Evolutionary conservation across 2,113 vertebrate species (phyloP), one percentile per base, ranked within the genome.

Genomic region (Nipponia nippon): DNA sequence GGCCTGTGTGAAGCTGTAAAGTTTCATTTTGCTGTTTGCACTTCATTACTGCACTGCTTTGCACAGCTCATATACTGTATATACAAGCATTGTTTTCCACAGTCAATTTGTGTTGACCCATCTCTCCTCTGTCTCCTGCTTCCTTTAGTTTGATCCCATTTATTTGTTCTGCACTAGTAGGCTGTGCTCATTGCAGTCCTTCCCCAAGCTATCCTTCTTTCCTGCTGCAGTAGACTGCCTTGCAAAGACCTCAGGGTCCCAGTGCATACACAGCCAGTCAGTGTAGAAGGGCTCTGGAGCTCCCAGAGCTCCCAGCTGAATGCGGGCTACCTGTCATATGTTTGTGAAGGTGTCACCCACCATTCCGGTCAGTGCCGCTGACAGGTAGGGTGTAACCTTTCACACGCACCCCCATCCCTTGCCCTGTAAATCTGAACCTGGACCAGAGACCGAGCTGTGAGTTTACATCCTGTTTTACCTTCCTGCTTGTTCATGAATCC

Each of bases 191-290:
- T 0, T 30, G 34, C 18, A 62, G 42, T 58, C 42, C 36, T 89
- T 55, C 32, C 56, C 49, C 62, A 85, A 36, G 26, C 5, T n/a
- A 3, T 36, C 42, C 27, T 78, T 50, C 1, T 50, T 86, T 50
- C 13, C 16, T 42, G 52, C 56, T 63, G 38, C 5, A 3, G 49
- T 4, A 71, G n/a, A 13, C 42, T 71, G 86, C 65, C 61, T 73
- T 73, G 36, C 11, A 44, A 69, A 50, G 53, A 69, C 15, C 13
- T 59, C 32, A 21, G 32, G 11, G 27, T 69, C 47, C 30, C 42
- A 29, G 29, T 2, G 3, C 11, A 2, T 9, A 14, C 0, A 1
- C 44, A 73, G 29, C 34, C 8, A 49, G 34, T 5, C 1, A 9
- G 27, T 14, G 18, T 16, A 72, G 56, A 91, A 73, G 9, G 67